Percentiles rank a stretch among this genome's conserved stretches.
Evolutionary conservation across 2,888 invertebrate species (phyloP).

Genomic region (Pollenia labialis): DNA sequence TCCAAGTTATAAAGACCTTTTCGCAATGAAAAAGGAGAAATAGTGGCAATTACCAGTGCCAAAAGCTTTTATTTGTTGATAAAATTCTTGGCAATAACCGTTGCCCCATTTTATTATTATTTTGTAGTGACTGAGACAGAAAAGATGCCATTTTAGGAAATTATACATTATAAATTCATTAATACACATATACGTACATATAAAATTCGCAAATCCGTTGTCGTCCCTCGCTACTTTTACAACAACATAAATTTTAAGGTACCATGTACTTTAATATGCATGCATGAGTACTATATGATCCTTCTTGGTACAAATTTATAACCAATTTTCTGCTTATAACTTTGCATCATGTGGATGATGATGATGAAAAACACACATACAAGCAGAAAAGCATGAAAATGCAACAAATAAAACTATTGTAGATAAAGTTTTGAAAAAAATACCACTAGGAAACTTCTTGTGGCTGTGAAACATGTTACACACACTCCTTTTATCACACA

Average conservation of each 20-base stretch:
- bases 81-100: no score
- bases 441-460: slow-evolving; percentile 46
- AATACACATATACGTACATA: background rate
- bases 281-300: slow-evolving; percentile 46
- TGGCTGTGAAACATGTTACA: slow-evolving; percentile 34
- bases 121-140: no score
- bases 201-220: background rate
- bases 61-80: no score
- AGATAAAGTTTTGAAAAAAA: slow-evolving; percentile 53
- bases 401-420: slow-evolving; percentile 9
- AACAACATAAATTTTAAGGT: background rate
- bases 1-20: no score
- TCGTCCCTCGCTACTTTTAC: background rate
- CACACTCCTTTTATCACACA: background rate
- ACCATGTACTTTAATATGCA: slow-evolving; percentile 19
- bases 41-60: no score
- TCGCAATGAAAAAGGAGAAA: no score
- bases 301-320: slow-evolving; percentile 44
- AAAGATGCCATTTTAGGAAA: no score
- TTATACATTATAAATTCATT: background rate
- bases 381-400: slow-evolving; percentile 32
- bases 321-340: slow-evolving; percentile 70
- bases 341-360: slow-evolving; percentile 30
- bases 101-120: no score
- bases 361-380: background rate